Base-by-base conservation (phyloP, 2,113 vertebrate genomes). In the Stegostoma tigrinum region DNA sequence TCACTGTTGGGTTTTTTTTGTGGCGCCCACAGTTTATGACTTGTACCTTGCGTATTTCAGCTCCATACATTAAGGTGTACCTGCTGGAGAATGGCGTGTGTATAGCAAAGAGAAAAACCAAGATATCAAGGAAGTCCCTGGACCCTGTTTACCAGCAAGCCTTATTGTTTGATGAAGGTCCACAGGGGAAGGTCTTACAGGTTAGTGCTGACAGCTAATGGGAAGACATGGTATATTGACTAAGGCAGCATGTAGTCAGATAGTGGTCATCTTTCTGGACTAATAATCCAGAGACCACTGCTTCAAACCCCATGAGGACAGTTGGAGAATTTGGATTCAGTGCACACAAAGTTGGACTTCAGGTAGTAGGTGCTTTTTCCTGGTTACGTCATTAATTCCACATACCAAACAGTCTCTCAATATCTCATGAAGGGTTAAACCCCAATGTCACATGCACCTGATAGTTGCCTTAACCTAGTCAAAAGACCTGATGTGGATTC, bases 51-150 rank as follows among this genome's bases (percentile, higher is more conserved):
- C 52, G 42, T 52, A 5, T 27, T 24, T 0, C 68, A 99, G 99
- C 98, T 34, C 98, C 98, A 55, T 99, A 99, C 0, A 98, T 99
- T 72, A 99, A 99, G 96, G 98, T 98, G 75, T 99, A 99, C 85
- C 97, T 99, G 95, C 96, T 99, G 96, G 99, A 99, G 97, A 99
- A 99, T 0, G 99, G 99, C 0, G 96, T 97, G 96, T 99, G 99
- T 96, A 97, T 99, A 97, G 98, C 99, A 96, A 99, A 99, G 97
- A 99, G 99, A 97, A 99, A 99, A 97, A 99, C 99, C 96, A 99
- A 98, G 98, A 97, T 97, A 95, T 98, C 98, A 96, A 99, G 99
- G 98, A 99, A 98, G 97, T 98, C 97, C 95, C 98, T 98, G 0
- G 98, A 99, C 96, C 99, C 99, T 0, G 98, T 98, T 4, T 99